Conservation (phyloP, 2,797 vertebrate genomes). For the Phataginus tricuspis region DNA sequence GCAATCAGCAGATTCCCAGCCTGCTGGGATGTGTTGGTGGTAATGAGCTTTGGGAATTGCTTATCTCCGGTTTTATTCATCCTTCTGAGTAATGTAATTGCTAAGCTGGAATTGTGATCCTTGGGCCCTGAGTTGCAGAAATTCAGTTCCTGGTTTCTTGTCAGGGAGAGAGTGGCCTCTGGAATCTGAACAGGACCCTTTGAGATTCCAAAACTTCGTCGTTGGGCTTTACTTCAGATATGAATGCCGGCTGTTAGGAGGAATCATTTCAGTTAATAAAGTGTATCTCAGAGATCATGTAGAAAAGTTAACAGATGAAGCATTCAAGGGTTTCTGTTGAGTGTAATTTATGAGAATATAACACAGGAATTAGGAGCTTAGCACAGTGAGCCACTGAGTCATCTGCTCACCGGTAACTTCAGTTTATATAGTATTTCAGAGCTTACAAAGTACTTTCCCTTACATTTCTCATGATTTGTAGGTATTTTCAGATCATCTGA, state of each 20-base stretch:
- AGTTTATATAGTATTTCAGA: neutral
- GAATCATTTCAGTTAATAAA: neutral
- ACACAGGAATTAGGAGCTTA: neutral
- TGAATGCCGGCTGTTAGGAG: neutral
- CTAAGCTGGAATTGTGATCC: neutral
- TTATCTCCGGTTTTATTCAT: neutral
- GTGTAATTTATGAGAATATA: neutral
- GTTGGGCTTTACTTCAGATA: neutral
- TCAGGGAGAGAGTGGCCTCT: neutral
- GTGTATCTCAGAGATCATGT: neutral
- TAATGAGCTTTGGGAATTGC: neutral
- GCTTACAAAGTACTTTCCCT: neutral
- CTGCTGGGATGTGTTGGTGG: neutral
- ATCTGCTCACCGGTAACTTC: neutral
- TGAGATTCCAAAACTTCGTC: neutral
- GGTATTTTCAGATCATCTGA: neutral
- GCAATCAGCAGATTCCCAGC: neutral
- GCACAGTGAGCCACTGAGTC: rapidly evolving
- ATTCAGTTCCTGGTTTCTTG: neutral
- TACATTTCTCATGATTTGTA: neutral
- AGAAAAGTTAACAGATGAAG: neutral
- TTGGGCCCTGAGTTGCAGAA: neutral
- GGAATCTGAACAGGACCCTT: neutral
- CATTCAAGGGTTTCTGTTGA: neutral
- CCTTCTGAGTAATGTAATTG: neutral